Base-by-base conservation (phyloP, 2,797 vertebrate genomes). In the Phrynocephalus guinanensis region DNA sequence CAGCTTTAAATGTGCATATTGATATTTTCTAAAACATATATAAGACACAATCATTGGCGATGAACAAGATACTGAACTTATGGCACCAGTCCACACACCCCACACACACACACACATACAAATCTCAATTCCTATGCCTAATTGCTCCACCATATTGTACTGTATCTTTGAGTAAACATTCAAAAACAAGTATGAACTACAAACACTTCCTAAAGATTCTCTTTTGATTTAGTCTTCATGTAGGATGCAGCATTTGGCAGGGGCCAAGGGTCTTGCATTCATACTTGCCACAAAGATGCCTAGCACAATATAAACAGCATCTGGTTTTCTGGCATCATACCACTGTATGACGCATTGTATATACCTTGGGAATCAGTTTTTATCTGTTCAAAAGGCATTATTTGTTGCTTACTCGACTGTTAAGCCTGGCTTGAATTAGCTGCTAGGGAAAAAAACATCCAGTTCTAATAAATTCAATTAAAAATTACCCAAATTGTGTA, bases 401-500 rank as follows among this genome's bases (percentile, higher is more conserved):
- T 86, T 72, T 52, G 3, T 87, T 30, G 52, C 87, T 20, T 38
- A 79, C 82, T 80, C 10, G 83, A 86, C 0, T 92, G 68, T 63
- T 50, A 88, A 85, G 83, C 0, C 75, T 1, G 48, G 50, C 0
- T 44, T 68, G 84, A 91, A 88, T 91, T 77, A 90, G 20, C 30
- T 85, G 75, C 33, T 33, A 33, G 33, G 33, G 2, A 33, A 33
- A 33, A 33, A 33, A 33, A 33, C n/a, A 33, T 33, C 33, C 33
- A 2, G 33, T 33, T 2, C 87, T 87, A 84, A 91, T 80, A 79
- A 91, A 86, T 0, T 4, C 22, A 71, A 83, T 90, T 81, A 60
- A 86, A 83, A 93, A 86, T 11, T 50, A 87, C 11, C 1, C 84
- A 67, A 88, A 91, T 85, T 48, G 15, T 90, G 79, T 26, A 75